Evolutionary conservation across 2,888 invertebrate species (phyloP), one percentile per base, ranked within the genome.

Genomic region (Tachina fera): DNA sequence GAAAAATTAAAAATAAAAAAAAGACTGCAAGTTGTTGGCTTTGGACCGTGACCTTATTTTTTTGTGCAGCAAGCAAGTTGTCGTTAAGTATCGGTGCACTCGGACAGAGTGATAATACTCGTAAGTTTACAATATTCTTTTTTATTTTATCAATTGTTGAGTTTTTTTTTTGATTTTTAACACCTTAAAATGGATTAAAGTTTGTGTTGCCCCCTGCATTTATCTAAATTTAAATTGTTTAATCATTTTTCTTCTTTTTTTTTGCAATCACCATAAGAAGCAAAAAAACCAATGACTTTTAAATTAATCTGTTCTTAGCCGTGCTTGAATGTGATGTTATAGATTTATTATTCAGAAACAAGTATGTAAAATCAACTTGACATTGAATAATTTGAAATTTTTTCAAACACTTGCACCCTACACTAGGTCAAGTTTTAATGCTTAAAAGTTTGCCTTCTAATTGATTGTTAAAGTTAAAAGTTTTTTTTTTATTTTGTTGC

Each of bases 21-120:
- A 60, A 14, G 4, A 22, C 11, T 16, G 14, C 13, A 39, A 58
- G n/a, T 45, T 39, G 13, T 11, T 58, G 9, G 53, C 53, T 81
- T 10, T 0, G 63, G 56, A 75, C 68, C 81, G 63, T 82, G 81
- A 82, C 81, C 81, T 82, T 75, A 82, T 63, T 82, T 70, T 47
- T 31, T 11, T 51, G 53, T 43, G 58, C 19, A 58, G 41, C 31
- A 5, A 31, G 6, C 31, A 5, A 10, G 51, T 67, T 41, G 19
- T 22, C 49, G 19, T 45, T 6, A 31, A 0, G 0, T 19, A 53
- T n/a, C 19, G 39, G 53, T 79, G 70, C 61, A 51, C 70, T 22
- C 19, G 41, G 5, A 1, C 31, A 31, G 60, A 39, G 45, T 43
- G 63, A 47, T 31, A 65, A 71, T 72, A n/a, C n/a, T n/a, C n/a